Conservation (phyloP, 2,888 invertebrate species). For the Magallana nippona region DNA sequence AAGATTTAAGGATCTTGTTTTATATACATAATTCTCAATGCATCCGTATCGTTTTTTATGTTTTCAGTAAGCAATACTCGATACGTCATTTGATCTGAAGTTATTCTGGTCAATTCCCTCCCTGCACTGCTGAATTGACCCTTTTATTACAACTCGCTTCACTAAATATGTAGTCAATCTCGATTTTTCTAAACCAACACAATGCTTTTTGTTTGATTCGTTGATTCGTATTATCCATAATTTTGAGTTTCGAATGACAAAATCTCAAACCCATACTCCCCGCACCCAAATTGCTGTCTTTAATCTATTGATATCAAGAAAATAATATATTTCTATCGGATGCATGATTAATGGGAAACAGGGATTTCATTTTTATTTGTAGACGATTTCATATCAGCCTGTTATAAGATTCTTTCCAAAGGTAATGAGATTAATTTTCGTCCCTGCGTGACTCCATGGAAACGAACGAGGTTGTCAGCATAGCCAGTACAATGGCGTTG, state of each 20-base stretch:
- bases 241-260: neutral
- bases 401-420: constrained; percentile 9
- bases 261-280: neutral
- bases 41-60: neutral
- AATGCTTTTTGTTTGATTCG: neutral
- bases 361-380: neutral
- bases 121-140: neutral
- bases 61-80: neutral
- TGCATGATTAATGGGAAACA: neutral
- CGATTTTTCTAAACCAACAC: neutral
- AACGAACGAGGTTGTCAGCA: neutral
- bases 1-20: neutral
- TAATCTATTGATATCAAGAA: neutral
- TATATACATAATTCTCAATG: neutral
- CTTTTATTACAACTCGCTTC: neutral
- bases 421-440: constrained; percentile 12
- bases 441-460: constrained; percentile 19
- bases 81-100: no score
- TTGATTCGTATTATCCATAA: neutral
- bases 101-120: no score
- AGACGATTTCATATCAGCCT: constrained; percentile 23
- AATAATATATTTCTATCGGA: constrained; percentile 18
- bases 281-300: neutral
- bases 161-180: no score
- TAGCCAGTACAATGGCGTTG: neutral